Base-by-base conservation (phyloP, 2,888 invertebrate genomes). In the Perdita meconis region DNA sequence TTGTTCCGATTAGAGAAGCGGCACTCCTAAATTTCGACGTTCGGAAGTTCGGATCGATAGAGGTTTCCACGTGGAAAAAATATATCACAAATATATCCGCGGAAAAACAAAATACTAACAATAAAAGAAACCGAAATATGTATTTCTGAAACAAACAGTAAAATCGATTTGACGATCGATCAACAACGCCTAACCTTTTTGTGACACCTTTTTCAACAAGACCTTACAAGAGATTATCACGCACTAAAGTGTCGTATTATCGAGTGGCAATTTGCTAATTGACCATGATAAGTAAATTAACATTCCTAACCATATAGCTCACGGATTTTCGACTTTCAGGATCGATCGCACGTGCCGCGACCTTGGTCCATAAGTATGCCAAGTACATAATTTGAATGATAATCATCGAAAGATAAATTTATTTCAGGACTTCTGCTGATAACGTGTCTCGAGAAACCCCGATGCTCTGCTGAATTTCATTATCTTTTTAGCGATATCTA, bases 1-100 rank as follows among this genome's bases (percentile, higher is more conserved):
- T 66, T 42, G 53, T 40, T 60, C 59, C 73, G 78, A 82, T 82
- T 82, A 77, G 59, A 67, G 67, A 68, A 55, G n/a, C 19, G 60
- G 53, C 83, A 12, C 76, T 26, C 78, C 83, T 66, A 61, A 36
- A 53, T 74, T 73, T 47, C 34, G 60, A 34, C 38, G 19, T 57
- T 53, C 30, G 34, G 77, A 51, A 34, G 22, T 44, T 42, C 10
- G 36, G 60, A 76, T 67, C 63, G 40, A 63, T 65, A 53, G 6
- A 13, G 36, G 13, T 30, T 2, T 67, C 16, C 30, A 30, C 26
- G 22, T 19, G 19, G 22, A 59, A 73, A 50, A 38, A 61, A 24
- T 10, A 47, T 42, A 24, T 60, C 53, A 34, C 36, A 30, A 40
- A 38, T 59, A 50, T 40, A 13, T 19, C 6, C 34, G 16, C 12